A percentile compares a stretch with the other conserved stretches of the same genome.
phyloP scores from a whole-genome alignment of 2,888 invertebrate genomes.

The Ganaspis brasiliensis region DNA sequence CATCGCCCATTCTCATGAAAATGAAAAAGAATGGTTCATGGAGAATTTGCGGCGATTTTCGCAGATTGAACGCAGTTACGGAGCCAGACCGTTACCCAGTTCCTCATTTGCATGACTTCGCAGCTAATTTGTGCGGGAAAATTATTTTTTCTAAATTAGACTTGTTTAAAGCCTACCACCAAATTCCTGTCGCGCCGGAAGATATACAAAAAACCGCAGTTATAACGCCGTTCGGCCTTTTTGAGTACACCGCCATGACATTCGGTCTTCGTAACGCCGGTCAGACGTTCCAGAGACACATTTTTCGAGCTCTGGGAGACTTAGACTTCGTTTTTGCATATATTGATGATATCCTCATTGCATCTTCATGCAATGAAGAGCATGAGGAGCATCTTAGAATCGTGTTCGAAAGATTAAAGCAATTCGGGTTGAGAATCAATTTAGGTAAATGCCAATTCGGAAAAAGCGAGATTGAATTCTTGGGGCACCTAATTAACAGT shows the following conservation, averaged over 20 bases:
- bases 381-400: background rate
- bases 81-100: background rate
- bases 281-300: background rate
- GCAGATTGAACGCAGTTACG: too few species aligned
- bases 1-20: background rate
- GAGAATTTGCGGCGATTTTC: background rate
- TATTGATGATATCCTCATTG: conserved; percentile 62
- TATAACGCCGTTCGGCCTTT: too few species aligned
- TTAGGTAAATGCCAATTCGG: background rate
- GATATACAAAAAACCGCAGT: too few species aligned
- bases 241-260: too few species aligned
- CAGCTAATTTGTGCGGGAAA: background rate
- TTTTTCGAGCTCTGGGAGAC: conserved; percentile 58
- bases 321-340: conserved; percentile 71
- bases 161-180: too few species aligned
- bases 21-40: too few species aligned
- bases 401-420: background rate
- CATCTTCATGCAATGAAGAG: background rate
- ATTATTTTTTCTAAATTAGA: too few species aligned
- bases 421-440: background rate
- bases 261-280: too few species aligned
- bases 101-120: background rate
- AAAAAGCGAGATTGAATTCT: background rate
- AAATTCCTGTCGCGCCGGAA: too few species aligned
- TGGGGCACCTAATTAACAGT: background rate